These are phyloP conservation scores for Danio kyathit DNA, from an alignment of 2,797 vertebrate genomes.

Conservation along the genomic window DNA sequence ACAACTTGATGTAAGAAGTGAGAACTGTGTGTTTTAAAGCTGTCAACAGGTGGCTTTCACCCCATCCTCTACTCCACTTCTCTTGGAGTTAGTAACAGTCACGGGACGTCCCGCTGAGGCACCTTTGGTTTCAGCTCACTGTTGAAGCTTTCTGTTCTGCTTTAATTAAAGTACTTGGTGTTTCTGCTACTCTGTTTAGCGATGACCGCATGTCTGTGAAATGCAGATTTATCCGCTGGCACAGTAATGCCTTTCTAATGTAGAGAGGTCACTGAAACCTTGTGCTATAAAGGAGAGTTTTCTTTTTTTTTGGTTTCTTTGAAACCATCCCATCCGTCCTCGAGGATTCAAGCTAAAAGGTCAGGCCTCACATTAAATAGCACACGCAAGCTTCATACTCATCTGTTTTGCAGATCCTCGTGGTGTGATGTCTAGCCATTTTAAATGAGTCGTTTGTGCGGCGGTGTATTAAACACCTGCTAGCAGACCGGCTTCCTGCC, in stretches of 20 bases:
- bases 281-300: constrained; percentile 6
- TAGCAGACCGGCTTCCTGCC: constrained; percentile 22
- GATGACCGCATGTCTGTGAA: constrained; percentile 62
- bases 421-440: constrained; percentile 59
- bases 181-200: constrained; percentile 58
- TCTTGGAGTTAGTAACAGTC: constrained; percentile 65
- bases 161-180: constrained; percentile 57
- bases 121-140: constrained; percentile 63
- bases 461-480: constrained; percentile 47
- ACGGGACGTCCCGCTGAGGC: constrained; percentile 57
- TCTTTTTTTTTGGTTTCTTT: constrained; percentile 8
- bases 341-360: constrained; percentile 24
- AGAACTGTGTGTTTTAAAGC: constrained; percentile 62
- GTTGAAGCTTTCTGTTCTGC: constrained; percentile 64
- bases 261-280: constrained; percentile 9
- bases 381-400: constrained; percentile 5
- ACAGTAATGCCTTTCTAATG: constrained; percentile 4
- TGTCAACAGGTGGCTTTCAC: constrained; percentile 64
- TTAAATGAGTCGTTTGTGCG: constrained; percentile 43
- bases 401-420: constrained; percentile 55
- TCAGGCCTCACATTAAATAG: constrained; percentile 30
- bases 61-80: constrained; percentile 10
- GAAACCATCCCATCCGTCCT: constrained; percentile 12
- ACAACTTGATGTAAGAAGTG: constrained; percentile 71
- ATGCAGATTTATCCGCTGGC: constrained; percentile 3